Conservation (phyloP, 2,797 vertebrate species). For the Enteromius trimaculatus region DNA sequence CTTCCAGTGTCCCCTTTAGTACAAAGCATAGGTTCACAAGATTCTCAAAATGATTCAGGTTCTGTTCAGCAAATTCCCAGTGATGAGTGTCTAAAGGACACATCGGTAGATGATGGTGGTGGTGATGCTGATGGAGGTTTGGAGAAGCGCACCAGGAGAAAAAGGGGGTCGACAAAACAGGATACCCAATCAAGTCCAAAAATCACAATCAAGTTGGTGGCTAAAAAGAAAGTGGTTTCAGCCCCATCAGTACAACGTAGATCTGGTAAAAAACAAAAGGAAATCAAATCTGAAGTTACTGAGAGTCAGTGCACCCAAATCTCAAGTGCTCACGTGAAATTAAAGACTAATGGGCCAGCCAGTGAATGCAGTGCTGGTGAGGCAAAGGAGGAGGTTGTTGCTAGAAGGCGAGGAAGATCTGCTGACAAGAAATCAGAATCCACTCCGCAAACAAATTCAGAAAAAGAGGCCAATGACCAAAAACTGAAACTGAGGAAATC, state of each 20-base stretch:
- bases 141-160: conserved; percentile 69
- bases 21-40: conserved; percentile 68
- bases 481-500: conserved; percentile 66
- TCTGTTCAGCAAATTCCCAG: conserved; percentile 69
- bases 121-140: conserved; percentile 56
- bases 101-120: conserved; percentile 70
- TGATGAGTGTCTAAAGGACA: conserved; percentile 66
- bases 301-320: conserved; percentile 80
- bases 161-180: conserved; percentile 69
- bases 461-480: conserved; percentile 72
- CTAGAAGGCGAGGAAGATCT: conserved; percentile 77
- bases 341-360: conserved; percentile 77
- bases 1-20: conserved; percentile 70
- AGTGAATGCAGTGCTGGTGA: conserved; percentile 65
- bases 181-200: conserved; percentile 70
- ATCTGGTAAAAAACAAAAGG: conserved; percentile 76
- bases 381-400: conserved; percentile 59
- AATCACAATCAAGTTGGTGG: conserved; percentile 83
- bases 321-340: conserved; percentile 82
- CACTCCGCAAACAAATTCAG: conserved; percentile 62
- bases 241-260: conserved; percentile 70
- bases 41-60: conserved; percentile 68
- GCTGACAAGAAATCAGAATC: conserved; percentile 69
- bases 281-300: conserved; percentile 79
- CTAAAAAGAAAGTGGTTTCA: conserved; percentile 79